Conservation (phyloP, 2,888 invertebrate species). For the Phaedon cochleariae region DNA sequence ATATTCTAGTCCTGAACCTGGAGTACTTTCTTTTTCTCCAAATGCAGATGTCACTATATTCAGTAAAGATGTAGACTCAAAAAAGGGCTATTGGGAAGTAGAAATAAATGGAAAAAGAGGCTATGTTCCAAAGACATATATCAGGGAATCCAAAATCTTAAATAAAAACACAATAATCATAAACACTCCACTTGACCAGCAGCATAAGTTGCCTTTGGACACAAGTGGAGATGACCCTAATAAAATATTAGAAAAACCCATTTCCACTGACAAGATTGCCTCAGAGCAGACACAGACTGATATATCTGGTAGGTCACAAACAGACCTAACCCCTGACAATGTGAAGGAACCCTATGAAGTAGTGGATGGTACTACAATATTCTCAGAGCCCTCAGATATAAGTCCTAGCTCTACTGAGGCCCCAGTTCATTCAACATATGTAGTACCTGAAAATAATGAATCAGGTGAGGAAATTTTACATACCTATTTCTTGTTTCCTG, state of each 20-base stretch:
- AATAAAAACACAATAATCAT: constrained; percentile 58
- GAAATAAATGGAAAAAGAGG: constrained; percentile 74
- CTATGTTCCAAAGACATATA: constrained; percentile 68
- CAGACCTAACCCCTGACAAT: constrained; percentile 44
- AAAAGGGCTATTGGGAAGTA: constrained; percentile 72
- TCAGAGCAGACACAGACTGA: constrained; percentile 31
- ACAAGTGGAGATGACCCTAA: background rate
- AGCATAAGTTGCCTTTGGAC: constrained; percentile 45
- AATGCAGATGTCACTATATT: constrained; percentile 69
- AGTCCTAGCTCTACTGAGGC: constrained; percentile 38
- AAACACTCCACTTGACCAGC: constrained; percentile 57
- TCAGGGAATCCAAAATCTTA: constrained; percentile 70
- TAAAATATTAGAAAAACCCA: constrained; percentile 47
- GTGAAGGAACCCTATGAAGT: constrained; percentile 61
- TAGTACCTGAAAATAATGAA: constrained; percentile 20
- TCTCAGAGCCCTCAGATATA: constrained; percentile 46
- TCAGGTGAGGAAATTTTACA: constrained; percentile 1
- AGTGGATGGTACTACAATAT: constrained; percentile 75
- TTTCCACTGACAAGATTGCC: constrained; percentile 42
- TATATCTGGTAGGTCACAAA: constrained; percentile 3
- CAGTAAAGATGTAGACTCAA: constrained; percentile 75
- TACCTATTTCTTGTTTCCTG: background rate
- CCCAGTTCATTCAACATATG: constrained; percentile 35
- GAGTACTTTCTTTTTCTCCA: constrained; percentile 69
- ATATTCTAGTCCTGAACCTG: constrained; percentile 67